Evolutionary conservation across 2,888 invertebrate species (phyloP).

Genomic region (Trachelus iudaicus): DNA sequence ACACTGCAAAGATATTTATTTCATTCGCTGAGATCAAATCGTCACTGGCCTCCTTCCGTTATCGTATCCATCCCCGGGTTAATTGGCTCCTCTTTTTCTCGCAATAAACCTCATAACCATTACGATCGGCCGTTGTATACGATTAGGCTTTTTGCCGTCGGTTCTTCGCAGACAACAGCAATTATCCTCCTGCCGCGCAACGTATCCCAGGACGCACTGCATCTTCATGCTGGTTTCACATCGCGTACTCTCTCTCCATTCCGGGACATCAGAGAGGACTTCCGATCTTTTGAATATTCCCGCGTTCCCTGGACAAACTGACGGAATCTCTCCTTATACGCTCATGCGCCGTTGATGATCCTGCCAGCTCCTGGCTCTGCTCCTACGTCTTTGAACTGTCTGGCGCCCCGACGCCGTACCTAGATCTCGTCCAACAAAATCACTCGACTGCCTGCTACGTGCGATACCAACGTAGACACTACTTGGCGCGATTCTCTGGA

Average conservation of each 20-base stretch:
- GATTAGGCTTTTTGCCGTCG: slow-evolving; percentile 43
- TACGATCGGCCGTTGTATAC: slow-evolving; percentile 50
- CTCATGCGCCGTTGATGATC: not conserved
- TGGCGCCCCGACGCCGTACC: not conserved
- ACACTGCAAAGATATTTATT: not conserved
- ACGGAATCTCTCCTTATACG: not conserved
- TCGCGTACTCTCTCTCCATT: slow-evolving; percentile 30
- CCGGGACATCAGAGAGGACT: slow-evolving; percentile 46
- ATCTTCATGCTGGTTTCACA: slow-evolving; percentile 6
- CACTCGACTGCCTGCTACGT: not conserved
- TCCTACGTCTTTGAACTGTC: not conserved
- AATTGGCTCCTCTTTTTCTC: slow-evolving; percentile 21
- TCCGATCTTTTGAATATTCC: slow-evolving; percentile 48
- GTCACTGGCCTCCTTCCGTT: not conserved
- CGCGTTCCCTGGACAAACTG: not conserved
- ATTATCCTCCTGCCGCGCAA: slow-evolving; percentile 18
- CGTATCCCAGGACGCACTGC: slow-evolving; percentile 1
- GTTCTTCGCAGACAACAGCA: slow-evolving; percentile 1
- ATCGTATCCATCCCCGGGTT: not conserved
- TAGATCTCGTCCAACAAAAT: not conserved
- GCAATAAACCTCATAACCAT: slow-evolving; percentile 43
- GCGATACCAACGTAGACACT: not conserved
- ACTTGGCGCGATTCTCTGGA: not conserved
- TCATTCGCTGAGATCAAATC: not conserved
- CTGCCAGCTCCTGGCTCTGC: not conserved